Conservation (phyloP, 2,888 invertebrate genomes). For the Cosmia pyralina region DNA sequence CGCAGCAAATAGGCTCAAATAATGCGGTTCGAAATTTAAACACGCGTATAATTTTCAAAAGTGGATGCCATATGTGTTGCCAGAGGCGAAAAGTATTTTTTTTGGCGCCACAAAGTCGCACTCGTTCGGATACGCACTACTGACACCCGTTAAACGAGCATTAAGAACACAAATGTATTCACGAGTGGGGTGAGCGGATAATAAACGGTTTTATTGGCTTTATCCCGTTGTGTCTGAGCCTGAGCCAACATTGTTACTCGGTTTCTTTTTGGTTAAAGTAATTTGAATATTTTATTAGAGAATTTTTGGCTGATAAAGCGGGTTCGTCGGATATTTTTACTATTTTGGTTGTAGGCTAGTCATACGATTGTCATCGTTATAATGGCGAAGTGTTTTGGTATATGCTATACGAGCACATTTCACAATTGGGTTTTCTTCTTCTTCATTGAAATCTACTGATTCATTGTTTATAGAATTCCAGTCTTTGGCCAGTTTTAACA, state of each 20-base stretch:
- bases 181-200: constrained; percentile 80
- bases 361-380: not conserved
- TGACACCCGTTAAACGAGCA: constrained; percentile 76
- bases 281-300: constrained; percentile 73
- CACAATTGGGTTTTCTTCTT: not conserved
- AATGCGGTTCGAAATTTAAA: constrained; percentile 84
- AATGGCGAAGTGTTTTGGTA: not conserved
- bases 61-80: constrained; percentile 85
- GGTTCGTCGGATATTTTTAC: constrained; percentile 36
- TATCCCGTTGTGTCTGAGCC: constrained; percentile 71
- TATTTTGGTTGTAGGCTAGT: constrained; percentile 16
- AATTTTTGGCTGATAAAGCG: constrained; percentile 61
- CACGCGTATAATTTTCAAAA: constrained; percentile 85
- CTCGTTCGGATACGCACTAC: constrained; percentile 71
- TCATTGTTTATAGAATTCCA: not conserved
- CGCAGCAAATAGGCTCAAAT: constrained; percentile 80
- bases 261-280: constrained; percentile 73
- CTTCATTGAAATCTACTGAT: not conserved
- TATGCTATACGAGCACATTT: not conserved
- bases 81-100: constrained; percentile 75
- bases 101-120: constrained; percentile 81
- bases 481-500: not conserved
- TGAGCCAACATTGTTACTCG: constrained; percentile 75
- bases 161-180: constrained; percentile 81
- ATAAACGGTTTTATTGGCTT: constrained; percentile 86